phyloP scores from a whole-genome alignment of 2,888 invertebrate species.

The Idaea dimidiata region DNA sequence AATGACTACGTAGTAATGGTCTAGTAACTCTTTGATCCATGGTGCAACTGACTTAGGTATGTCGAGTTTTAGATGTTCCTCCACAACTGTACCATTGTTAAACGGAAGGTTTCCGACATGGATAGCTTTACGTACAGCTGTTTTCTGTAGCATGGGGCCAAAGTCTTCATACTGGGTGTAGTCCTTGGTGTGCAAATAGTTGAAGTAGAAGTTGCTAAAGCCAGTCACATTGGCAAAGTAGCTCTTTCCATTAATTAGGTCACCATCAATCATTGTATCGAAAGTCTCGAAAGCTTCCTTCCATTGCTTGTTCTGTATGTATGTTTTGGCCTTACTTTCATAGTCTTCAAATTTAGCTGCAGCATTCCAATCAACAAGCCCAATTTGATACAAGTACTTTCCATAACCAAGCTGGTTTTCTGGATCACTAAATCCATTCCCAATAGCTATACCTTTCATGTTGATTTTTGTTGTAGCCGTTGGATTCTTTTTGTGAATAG shows the following conservation, averaged over 20 bases:
- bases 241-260: constrained; percentile 80
- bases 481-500: constrained; percentile 85
- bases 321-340: constrained; percentile 80
- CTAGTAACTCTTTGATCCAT: constrained; percentile 85
- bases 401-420: constrained; percentile 88
- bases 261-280: constrained; percentile 86
- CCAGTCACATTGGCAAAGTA: constrained; percentile 88
- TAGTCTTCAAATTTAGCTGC: constrained; percentile 80
- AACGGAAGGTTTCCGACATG: constrained; percentile 92
- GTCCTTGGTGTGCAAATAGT: constrained; percentile 84
- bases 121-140: constrained; percentile 85
- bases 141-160: constrained; percentile 82
- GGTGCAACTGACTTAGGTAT: constrained; percentile 90
- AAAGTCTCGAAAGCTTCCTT: constrained; percentile 86
- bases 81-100: constrained; percentile 83
- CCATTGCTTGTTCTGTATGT: constrained; percentile 84
- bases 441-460: constrained; percentile 86
- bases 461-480: constrained; percentile 85
- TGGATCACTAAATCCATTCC: constrained; percentile 91
- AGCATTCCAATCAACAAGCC: constrained; percentile 84
- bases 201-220: constrained; percentile 85
- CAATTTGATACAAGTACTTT: constrained; percentile 89
- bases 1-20: constrained; percentile 86
- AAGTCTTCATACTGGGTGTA: constrained; percentile 75
- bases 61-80: constrained; percentile 86